Conservation (phyloP, 1,140 invertebrate genomes). For the Drosophila rhopaloa region DNA sequence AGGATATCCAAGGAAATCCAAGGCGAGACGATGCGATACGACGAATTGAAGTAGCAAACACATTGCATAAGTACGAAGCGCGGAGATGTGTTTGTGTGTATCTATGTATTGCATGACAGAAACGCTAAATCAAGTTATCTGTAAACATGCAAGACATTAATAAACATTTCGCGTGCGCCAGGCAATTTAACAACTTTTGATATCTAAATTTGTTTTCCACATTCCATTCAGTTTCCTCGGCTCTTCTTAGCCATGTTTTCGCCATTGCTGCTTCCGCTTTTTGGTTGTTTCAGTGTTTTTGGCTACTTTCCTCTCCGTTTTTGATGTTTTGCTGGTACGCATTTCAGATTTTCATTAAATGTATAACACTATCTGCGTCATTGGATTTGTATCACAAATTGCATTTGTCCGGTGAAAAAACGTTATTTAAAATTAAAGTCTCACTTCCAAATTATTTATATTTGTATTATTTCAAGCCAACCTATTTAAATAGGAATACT, state of each 20-base stretch:
- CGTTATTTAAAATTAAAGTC: background rate
- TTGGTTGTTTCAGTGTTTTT: slow-evolving; percentile 4
- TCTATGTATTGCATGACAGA: slow-evolving; percentile 79
- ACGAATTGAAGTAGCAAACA: slow-evolving; percentile 65
- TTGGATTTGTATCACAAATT: slow-evolving; percentile 21
- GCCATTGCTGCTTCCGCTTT: slow-evolving; percentile 30
- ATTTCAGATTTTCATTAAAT: slow-evolving; percentile 39
- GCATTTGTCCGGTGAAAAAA: background rate
- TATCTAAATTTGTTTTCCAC: slow-evolving; percentile 81
- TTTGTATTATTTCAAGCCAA: background rate
- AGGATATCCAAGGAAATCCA: slow-evolving; percentile 22
- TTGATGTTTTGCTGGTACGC: slow-evolving; percentile 32
- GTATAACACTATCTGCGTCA: slow-evolving; percentile 15
- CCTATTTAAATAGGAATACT: slow-evolving; percentile 8
- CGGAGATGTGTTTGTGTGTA: slow-evolving; percentile 7
- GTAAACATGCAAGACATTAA: slow-evolving; percentile 83
- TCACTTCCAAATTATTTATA: background rate
- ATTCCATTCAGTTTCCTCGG: slow-evolving; percentile 47
- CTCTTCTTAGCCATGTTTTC: slow-evolving; percentile 58
- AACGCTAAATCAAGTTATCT: slow-evolving; percentile 83
- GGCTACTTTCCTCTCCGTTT: background rate
- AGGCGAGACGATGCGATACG: slow-evolving; percentile 51
- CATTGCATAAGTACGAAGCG: slow-evolving; percentile 13
- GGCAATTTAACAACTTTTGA: slow-evolving; percentile 84
- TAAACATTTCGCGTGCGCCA: slow-evolving; percentile 83